A percentile compares a stretch with the other conserved stretches of the same genome.
phyloP scores from a whole-genome alignment of 2,888 invertebrate genomes.

The Dasypogon diadema region DNA sequence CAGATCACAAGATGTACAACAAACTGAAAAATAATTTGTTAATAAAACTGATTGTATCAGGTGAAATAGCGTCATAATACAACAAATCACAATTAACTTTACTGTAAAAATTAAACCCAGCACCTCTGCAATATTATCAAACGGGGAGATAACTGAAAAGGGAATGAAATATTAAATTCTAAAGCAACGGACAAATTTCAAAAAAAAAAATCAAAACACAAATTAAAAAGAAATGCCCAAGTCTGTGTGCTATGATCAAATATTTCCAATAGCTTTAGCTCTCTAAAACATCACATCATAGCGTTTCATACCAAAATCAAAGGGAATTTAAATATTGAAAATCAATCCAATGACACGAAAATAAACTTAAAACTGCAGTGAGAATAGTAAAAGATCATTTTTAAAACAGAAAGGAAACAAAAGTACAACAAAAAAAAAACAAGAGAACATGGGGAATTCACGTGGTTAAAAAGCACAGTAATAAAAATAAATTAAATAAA shows the following conservation, averaged over 20 bases:
- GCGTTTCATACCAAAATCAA: not conserved
- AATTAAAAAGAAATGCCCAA: no score
- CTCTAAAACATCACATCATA: not conserved
- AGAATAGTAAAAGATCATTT: not conserved
- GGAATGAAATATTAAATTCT: no score
- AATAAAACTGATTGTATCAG: constrained; percentile 12
- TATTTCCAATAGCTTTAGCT: constrained; percentile 1
- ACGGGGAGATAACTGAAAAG: constrained; percentile 1
- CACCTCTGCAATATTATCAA: constrained; percentile 1
- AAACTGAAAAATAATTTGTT: constrained; percentile 14
- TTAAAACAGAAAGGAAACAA: not conserved
- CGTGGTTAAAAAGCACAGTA: constrained; percentile 29
- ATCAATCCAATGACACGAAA: not conserved
- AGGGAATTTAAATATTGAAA: not conserved
- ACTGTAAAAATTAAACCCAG: constrained; percentile 16
- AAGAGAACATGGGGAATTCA: constrained; percentile 5
- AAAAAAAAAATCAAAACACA: not conserved
- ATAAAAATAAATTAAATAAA: constrained; percentile 55
- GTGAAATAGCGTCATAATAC: constrained; percentile 23
- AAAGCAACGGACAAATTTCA: no score
- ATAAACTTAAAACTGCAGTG: not conserved
- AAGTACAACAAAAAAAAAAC: constrained; percentile 31
- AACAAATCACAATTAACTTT: constrained; percentile 27
- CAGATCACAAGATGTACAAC: constrained; percentile 13
- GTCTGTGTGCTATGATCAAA: constrained; percentile 3